These are phyloP conservation scores for Parambassis ranga DNA, from an alignment of 2,797 vertebrate genomes.

Conservation along the genomic window DNA sequence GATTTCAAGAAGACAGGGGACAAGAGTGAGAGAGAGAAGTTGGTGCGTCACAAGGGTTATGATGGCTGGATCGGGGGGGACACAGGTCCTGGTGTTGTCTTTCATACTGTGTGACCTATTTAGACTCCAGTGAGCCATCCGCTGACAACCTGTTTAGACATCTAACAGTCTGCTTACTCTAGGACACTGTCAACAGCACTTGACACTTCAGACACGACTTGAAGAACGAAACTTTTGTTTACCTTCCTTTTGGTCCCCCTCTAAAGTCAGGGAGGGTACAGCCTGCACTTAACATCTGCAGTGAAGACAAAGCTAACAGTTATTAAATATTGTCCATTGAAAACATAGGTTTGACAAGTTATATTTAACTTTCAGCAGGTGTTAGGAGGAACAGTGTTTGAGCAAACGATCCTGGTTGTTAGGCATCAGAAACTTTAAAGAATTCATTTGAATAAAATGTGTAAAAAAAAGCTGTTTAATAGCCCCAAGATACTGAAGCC, in stretches of 20 bases:
- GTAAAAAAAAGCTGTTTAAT: too few species aligned
- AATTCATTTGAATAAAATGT: too few species aligned
- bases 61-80: neutral
- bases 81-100: slow-evolving; percentile 52
- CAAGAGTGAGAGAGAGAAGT: slow-evolving; percentile 20
- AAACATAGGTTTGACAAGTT: too few species aligned
- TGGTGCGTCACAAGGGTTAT: too few species aligned
- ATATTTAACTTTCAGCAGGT: too few species aligned
- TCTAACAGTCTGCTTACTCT: slow-evolving; percentile 49
- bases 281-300: slow-evolving; percentile 53
- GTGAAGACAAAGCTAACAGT: too few species aligned
- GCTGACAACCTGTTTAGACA: slow-evolving; percentile 59
- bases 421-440: too few species aligned
- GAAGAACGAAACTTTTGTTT: slow-evolving; percentile 56
- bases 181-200: slow-evolving; percentile 54
- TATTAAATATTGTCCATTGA: too few species aligned
- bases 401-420: too few species aligned
- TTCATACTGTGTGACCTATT: slow-evolving; percentile 59
- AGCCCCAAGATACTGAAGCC: too few species aligned
- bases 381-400: too few species aligned
- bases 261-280: slow-evolving; percentile 32
- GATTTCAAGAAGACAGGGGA: slow-evolving; percentile 24
- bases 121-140: slow-evolving; percentile 40
- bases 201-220: slow-evolving; percentile 44
- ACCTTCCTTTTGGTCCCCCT: slow-evolving; percentile 57